Conservation (phyloP, 2,888 invertebrate species). For the Lamellibrachia columna region DNA sequence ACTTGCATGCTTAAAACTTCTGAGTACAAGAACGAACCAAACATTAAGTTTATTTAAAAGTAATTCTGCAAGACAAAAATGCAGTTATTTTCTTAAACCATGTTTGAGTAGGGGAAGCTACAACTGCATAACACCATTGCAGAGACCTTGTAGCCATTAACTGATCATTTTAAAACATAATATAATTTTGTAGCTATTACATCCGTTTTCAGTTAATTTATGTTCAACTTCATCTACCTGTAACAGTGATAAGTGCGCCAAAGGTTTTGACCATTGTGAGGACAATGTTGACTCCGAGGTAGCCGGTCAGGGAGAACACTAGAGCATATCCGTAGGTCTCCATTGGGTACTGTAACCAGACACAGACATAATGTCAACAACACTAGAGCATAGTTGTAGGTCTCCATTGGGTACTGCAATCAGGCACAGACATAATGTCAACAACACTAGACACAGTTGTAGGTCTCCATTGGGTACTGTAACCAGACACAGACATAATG, state of each 20-base stretch:
- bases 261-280: slow-evolving; percentile 86
- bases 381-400: background rate
- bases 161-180: background rate
- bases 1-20: background rate
- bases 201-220: background rate
- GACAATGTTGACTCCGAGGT: slow-evolving; percentile 92
- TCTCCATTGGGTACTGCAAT: background rate
- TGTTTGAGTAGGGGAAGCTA: background rate
- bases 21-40: background rate
- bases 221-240: slow-evolving; percentile 65
- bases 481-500: background rate
- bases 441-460: background rate
- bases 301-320: slow-evolving; percentile 87
- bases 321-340: slow-evolving; percentile 86
- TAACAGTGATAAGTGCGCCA: slow-evolving; percentile 92
- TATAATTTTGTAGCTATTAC: background rate
- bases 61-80: too few species aligned
- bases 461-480: too few species aligned
- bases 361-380: background rate
- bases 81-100: background rate
- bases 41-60: background rate
- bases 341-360: slow-evolving; percentile 68
- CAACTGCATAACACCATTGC: background rate
- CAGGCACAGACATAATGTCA: background rate
- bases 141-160: background rate